phyloP scores from a whole-genome alignment of 1,140 invertebrate genomes.

The Lerema accius region DNA sequence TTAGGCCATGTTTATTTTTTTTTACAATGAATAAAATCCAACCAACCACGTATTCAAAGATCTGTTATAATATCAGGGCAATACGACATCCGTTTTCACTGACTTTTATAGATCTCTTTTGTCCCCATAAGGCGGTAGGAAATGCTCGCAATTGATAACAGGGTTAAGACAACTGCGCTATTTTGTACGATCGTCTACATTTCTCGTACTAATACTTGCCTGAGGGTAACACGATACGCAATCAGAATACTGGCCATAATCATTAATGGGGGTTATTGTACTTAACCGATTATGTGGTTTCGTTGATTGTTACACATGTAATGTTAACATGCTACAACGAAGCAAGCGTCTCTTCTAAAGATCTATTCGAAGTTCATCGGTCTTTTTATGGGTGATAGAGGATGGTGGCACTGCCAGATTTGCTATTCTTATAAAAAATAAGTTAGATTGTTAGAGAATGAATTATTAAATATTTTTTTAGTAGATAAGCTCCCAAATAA shows the following conservation, averaged over 20 bases:
- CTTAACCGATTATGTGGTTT: neutral
- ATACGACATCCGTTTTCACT: constrained; percentile 6
- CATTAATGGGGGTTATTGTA: constrained; percentile 24
- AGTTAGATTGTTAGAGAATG: too few relatives aligned
- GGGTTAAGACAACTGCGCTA: constrained; percentile 23
- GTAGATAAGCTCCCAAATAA: too few relatives aligned
- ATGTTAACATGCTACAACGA: too few relatives aligned
- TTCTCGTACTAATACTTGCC: constrained; percentile 29
- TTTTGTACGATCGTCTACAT: constrained; percentile 15
- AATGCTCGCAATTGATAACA: constrained; percentile 21
- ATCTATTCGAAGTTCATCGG: too few relatives aligned
- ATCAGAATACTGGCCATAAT: constrained; percentile 14
- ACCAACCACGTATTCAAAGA: neutral
- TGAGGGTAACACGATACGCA: constrained; percentile 34
- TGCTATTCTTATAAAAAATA: too few relatives aligned
- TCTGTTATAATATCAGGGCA: constrained; percentile 7
- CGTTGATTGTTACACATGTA: too few relatives aligned
- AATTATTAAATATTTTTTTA: too few relatives aligned
- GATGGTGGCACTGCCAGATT: too few relatives aligned
- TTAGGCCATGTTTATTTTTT: too few relatives aligned
- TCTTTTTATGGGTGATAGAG: too few relatives aligned
- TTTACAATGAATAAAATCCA: too few relatives aligned
- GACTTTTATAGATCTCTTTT: constrained; percentile 15
- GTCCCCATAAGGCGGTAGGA: constrained; percentile 16
- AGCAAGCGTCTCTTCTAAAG: too few relatives aligned